phyloP scores from a whole-genome alignment of 2,888 invertebrate species.

The Ashinkailepas kermadecensis region DNA sequence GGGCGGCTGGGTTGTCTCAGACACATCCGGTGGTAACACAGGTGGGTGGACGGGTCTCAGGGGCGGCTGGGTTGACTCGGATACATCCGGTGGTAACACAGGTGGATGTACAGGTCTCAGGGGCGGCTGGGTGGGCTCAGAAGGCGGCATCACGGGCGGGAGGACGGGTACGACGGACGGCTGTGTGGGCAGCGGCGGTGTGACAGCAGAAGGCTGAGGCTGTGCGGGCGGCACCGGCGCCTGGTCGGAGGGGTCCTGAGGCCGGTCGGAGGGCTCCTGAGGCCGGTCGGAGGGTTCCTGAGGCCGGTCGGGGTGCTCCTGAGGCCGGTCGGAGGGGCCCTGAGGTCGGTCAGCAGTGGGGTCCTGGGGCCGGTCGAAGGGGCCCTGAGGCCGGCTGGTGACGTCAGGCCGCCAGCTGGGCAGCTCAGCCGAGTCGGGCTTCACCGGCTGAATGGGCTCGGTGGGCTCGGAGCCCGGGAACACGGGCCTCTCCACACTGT shows the following conservation, averaged over 20 bases:
- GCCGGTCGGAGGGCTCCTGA: too few relatives aligned
- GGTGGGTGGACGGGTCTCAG: neutral
- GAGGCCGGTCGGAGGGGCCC: too few relatives aligned
- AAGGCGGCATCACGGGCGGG: neutral
- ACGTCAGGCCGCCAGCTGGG: neutral
- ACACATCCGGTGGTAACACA: neutral
- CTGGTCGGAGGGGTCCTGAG: too few relatives aligned
- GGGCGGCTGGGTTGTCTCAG: neutral
- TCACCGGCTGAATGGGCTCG: neutral
- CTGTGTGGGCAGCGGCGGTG: neutral
- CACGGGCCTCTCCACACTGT: neutral
- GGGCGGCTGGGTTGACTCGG: neutral
- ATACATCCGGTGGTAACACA: neutral
- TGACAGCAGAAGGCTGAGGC: neutral
- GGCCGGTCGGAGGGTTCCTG: too few relatives aligned
- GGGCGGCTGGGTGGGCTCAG: neutral
- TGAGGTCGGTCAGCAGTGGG: too few relatives aligned
- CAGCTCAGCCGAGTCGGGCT: neutral
- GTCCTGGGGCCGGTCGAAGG: too few relatives aligned
- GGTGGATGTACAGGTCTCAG: neutral
- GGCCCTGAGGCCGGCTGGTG: too few relatives aligned
- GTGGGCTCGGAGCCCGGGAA: neutral
- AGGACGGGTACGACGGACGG: neutral
- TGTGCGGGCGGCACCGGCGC: neutral
- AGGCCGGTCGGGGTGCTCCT: too few relatives aligned